phyloP scores from a whole-genome alignment of 2,113 vertebrate genomes.

The Microcebus griseorufus region DNA sequence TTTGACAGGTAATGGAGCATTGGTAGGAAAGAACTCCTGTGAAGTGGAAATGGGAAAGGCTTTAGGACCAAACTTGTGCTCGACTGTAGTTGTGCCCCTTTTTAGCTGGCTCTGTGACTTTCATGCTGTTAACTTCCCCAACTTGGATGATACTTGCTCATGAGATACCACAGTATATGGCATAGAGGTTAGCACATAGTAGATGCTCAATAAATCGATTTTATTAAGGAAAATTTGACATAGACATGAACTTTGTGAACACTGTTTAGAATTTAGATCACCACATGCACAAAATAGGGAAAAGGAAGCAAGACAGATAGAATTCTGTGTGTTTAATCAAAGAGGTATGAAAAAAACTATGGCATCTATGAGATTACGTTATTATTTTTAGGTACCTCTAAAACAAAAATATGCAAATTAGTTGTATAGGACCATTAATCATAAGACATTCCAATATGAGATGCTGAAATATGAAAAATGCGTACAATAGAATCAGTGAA shows the following conservation, averaged over 20 bases:
- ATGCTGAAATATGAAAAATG: neutral
- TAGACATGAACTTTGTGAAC: neutral
- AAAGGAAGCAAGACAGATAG: neutral
- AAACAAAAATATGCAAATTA: neutral
- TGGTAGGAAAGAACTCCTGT: neutral
- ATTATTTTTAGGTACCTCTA: neutral
- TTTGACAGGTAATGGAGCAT: neutral
- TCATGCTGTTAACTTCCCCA: neutral
- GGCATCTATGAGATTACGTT: neutral
- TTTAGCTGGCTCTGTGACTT: neutral
- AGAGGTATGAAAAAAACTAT: neutral
- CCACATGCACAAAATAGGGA: neutral
- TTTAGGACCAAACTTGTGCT: neutral
- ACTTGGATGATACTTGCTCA: neutral
- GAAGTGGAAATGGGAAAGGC: neutral
- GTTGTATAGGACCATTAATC: neutral
- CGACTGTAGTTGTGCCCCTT: neutral
- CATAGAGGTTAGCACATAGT: neutral
- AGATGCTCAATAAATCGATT: neutral
- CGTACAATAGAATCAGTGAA: neutral
- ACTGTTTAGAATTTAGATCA: neutral
- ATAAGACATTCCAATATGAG: neutral
- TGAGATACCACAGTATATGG: neutral
- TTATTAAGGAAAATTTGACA: neutral
- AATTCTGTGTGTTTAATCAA: neutral